Conservation (phyloP, 2,113 vertebrate species). For the Cebidichthys violaceus region DNA sequence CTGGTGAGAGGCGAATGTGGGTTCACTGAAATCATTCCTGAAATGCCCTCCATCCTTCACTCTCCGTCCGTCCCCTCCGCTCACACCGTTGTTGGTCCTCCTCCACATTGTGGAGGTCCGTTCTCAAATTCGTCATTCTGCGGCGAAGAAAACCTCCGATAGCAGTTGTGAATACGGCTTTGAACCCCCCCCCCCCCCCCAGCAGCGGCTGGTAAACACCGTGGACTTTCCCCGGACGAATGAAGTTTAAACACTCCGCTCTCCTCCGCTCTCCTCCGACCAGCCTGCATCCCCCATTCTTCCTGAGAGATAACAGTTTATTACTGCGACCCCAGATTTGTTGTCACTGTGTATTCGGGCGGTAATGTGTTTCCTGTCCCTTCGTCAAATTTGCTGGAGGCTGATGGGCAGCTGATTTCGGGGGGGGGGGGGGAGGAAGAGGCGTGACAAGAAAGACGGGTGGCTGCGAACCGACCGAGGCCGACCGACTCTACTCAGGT, state of each 20-base stretch:
- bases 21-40: conserved; percentile 65
- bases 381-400: conserved; percentile 58
- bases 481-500: conserved; percentile 71
- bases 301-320: conserved; percentile 65
- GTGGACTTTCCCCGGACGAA: conserved; percentile 48
- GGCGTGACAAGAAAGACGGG: conserved; percentile 48
- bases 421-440: no score
- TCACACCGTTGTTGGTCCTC: conserved; percentile 2
- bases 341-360: conserved; percentile 69
- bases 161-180: conserved; percentile 20
- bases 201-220: conserved; percentile 29
- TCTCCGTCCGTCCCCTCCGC: conserved; percentile 27
- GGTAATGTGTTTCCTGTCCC: conserved; percentile 64
- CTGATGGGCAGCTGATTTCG: conserved; percentile 58
- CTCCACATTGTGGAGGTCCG: neutral
- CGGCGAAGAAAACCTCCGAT: conserved; percentile 12
- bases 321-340: conserved; percentile 60
- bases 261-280: conserved; percentile 47
- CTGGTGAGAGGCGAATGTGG: conserved; percentile 65
- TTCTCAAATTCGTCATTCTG: conserved; percentile 19
- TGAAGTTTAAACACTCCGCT: conserved; percentile 54
- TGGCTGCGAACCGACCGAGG: conserved; percentile 54
- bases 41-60: conserved; percentile 50
- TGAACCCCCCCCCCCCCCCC: conserved; percentile 7
- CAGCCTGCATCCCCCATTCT: conserved; percentile 59